phyloP scores from a whole-genome alignment of 2,113 vertebrate genomes.

The Lichenostomus cassidix region DNA sequence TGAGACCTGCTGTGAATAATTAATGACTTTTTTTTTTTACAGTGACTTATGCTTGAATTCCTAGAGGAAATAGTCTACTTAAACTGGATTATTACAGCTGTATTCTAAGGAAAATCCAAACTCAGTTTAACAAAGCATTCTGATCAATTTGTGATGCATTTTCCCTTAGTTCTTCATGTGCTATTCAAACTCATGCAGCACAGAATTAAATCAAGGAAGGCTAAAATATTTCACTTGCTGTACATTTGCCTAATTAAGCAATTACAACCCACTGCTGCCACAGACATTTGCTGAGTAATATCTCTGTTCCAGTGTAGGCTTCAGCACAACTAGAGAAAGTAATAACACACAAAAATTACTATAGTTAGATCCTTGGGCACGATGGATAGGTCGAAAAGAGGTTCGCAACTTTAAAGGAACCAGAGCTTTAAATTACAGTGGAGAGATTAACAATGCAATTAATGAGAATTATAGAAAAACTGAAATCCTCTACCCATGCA shows the following conservation, averaged over 20 bases:
- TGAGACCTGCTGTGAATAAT: not conserved
- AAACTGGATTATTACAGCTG: not conserved
- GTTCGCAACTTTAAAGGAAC: not conserved
- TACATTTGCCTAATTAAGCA: slow-evolving; percentile 39
- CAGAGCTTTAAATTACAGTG: not conserved
- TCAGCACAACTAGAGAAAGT: not conserved
- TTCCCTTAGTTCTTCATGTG: not conserved
- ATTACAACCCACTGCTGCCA: slow-evolving; percentile 14
- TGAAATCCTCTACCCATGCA: not conserved
- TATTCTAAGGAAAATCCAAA: not conserved
- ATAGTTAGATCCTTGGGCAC: not conserved
- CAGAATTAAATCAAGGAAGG: not conserved
- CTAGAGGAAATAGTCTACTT: not conserved
- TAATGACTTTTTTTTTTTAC: not conserved
- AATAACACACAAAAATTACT: not conserved
- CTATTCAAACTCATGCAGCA: not conserved
- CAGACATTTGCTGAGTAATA: slow-evolving; percentile 40
- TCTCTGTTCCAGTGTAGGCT: not conserved
- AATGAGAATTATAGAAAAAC: not conserved
- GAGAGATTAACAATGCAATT: not conserved
- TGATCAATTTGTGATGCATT: not conserved
- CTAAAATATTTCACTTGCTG: not conserved
- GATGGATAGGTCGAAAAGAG: not conserved
- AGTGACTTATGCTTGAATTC: not conserved
- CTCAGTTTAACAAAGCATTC: not conserved